phyloP scores from a whole-genome alignment of 2,888 invertebrate genomes.

The Rotaria macrura region DNA sequence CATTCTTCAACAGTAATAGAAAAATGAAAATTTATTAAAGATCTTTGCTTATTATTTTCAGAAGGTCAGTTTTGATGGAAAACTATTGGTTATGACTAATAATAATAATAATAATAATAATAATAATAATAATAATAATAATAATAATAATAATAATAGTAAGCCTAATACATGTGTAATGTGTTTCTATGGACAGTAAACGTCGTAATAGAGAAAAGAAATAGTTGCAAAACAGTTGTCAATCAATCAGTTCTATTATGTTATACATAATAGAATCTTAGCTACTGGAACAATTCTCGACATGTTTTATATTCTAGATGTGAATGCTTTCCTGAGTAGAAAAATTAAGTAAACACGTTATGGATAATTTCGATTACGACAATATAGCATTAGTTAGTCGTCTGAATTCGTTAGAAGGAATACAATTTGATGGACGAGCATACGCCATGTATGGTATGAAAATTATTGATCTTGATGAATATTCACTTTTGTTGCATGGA shows the following conservation, averaged over 20 bases:
- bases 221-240: neutral
- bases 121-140: neutral
- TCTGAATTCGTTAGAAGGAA: conserved; percentile 1
- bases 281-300: neutral
- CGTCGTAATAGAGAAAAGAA: neutral
- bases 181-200: neutral
- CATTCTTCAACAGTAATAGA: neutral
- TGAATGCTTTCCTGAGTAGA: neutral
- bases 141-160: no score
- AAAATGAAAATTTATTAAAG: neutral
- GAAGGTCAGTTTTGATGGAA: neutral
- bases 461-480: neutral
- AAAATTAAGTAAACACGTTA: neutral
- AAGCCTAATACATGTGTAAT: no score
- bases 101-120: neutral
- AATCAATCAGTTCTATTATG: neutral
- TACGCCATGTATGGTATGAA: neutral
- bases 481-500: neutral
- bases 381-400: neutral
- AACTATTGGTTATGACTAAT: neutral
- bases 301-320: neutral
- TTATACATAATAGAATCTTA: neutral
- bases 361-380: neutral
- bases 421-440: conserved; percentile 13
- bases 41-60: neutral